Conservation (phyloP, 2,113 vertebrate species). For the Paralichthys olivaceus region DNA sequence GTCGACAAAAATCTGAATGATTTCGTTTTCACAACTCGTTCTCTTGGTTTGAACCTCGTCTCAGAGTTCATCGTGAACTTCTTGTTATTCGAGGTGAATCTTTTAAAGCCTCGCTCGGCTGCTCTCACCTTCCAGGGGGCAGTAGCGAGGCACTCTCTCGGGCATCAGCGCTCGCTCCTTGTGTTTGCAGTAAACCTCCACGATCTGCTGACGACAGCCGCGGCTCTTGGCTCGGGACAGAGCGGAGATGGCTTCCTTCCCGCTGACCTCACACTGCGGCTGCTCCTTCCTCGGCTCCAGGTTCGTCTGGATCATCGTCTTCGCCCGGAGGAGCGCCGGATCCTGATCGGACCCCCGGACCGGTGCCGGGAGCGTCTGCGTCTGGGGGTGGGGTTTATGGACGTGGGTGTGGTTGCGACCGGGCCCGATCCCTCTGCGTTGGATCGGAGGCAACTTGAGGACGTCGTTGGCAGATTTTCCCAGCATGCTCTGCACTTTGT, state of each 20-base stretch:
- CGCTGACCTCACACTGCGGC: constrained; percentile 88
- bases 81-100: too few relatives aligned
- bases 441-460: constrained; percentile 59
- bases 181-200: constrained; percentile 89
- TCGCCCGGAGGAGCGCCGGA: neutral
- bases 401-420: constrained; percentile 45
- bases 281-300: constrained; percentile 73
- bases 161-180: constrained; percentile 89
- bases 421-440: constrained; percentile 9
- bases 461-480: constrained; percentile 82
- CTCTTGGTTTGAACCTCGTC: too few relatives aligned
- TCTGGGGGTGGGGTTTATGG: constrained; percentile 30
- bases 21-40: too few relatives aligned
- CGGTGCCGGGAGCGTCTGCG: constrained; percentile 24
- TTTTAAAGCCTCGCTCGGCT: neutral
- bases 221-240: constrained; percentile 88
- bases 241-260: constrained; percentile 93
- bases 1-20: too few relatives aligned
- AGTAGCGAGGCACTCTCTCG: constrained; percentile 86
- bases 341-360: constrained; percentile 37
- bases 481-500: constrained; percentile 70
- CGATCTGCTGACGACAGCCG: constrained; percentile 90
- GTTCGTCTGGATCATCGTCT: constrained; percentile 62
- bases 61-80: too few relatives aligned
- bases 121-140: constrained; percentile 88